Evolutionary conservation across 2,888 invertebrate species (phyloP).

Genomic region (Lepidochitona cinerea): DNA sequence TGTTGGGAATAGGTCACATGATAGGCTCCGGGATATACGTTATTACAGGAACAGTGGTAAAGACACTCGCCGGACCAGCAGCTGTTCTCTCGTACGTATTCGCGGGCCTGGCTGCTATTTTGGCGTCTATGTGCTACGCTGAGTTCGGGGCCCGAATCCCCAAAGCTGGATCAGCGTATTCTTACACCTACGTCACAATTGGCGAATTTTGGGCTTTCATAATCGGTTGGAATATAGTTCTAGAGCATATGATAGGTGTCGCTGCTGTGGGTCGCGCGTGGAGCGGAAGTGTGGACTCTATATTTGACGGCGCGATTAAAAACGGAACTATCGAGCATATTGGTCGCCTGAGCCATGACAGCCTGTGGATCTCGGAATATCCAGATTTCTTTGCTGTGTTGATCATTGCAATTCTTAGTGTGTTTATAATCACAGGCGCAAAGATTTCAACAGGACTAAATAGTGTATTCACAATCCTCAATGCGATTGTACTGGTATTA

Average conservation of each 20-base stretch:
- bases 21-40: conserved; percentile 98
- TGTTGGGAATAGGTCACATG: conserved; percentile 94
- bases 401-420: conserved; percentile 72
- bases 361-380: conserved; percentile 60
- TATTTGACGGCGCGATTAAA: conserved; percentile 68
- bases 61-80: conserved; percentile 65
- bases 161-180: conserved; percentile 83
- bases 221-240: conserved; percentile 90
- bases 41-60: conserved; percentile 85
- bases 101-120: conserved; percentile 66
- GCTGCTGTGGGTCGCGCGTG: conserved; percentile 75
- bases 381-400: conserved; percentile 71
- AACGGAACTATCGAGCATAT: conserved; percentile 66
- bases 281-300: conserved; percentile 71
- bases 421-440: conserved; percentile 66
- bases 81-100: conserved; percentile 80
- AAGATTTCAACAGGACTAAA: conserved; percentile 70
- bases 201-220: conserved; percentile 90
- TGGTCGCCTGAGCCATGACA: conserved; percentile 46
- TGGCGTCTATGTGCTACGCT: conserved; percentile 72
- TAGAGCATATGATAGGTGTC: conserved; percentile 70
- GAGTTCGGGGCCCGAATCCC: conserved; percentile 68
- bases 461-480: conserved; percentile 67
- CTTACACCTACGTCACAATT: conserved; percentile 92
- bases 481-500: conserved; percentile 68